phyloP scores from a whole-genome alignment of 2,888 invertebrate genomes.

The Brenthis daphne region DNA sequence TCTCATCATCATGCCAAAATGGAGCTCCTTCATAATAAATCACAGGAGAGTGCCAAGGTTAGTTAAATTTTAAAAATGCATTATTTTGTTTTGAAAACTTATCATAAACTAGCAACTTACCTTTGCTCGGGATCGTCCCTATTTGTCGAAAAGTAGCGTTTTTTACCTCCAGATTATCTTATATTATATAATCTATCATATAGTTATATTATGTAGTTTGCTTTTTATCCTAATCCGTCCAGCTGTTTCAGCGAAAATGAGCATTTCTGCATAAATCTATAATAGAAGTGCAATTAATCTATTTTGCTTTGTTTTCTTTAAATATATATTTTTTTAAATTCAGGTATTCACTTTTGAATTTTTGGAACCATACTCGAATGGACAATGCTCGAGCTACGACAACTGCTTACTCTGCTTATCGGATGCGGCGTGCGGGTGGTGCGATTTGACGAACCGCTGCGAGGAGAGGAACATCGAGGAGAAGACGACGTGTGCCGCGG shows the following conservation, averaged over 20 bases:
- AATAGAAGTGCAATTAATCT: not conserved
- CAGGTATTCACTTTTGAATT: slow-evolving; percentile 93
- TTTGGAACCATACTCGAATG: slow-evolving; percentile 93
- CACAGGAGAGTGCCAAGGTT: slow-evolving; percentile 88
- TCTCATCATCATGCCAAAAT: slow-evolving; percentile 89
- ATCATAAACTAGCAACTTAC: no score
- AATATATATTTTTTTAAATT: slow-evolving; percentile 35
- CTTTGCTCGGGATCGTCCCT: no score
- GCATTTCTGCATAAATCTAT: no score
- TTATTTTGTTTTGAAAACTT: no score
- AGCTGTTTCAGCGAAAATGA: no score
- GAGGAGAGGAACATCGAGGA: slow-evolving; percentile 87
- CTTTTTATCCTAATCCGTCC: no score
- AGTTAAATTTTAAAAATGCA: not conserved
- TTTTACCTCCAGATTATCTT: no score
- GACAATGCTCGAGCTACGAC: slow-evolving; percentile 88
- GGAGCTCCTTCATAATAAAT: slow-evolving; percentile 89
- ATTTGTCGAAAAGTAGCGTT: no score
- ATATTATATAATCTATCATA: no score
- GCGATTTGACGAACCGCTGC: slow-evolving; percentile 88
- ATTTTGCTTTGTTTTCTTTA: not conserved
- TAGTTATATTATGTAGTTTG: no score
- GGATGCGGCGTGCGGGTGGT: slow-evolving; percentile 96
- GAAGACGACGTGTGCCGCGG: slow-evolving; percentile 79
- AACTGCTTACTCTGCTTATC: slow-evolving; percentile 94